A percentile compares a stretch with the other conserved stretches of the same genome.
phyloP scores from a whole-genome alignment of 2,797 vertebrate species.

The Cynopterus sphinx region DNA sequence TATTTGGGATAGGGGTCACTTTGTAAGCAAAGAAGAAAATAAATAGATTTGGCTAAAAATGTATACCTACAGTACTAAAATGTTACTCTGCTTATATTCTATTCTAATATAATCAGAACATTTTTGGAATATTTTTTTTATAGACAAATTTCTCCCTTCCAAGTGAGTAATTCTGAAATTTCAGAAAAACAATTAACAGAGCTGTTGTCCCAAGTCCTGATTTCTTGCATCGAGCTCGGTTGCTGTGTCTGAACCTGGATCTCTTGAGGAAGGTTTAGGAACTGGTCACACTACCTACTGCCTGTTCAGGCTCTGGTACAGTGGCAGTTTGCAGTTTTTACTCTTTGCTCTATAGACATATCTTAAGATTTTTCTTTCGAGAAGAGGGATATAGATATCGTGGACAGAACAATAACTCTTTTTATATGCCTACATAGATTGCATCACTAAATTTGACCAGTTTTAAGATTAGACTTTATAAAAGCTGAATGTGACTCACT shows the following conservation, averaged over 20 bases:
- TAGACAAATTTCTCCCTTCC: not conserved
- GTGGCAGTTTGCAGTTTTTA: not conserved
- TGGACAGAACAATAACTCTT: not conserved
- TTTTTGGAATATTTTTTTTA: not conserved
- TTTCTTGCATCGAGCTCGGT: not conserved
- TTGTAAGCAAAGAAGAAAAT: not conserved
- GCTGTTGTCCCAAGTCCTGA: not conserved
- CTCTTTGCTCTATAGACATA: not conserved
- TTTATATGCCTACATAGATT: not conserved
- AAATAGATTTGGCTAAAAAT: not conserved
- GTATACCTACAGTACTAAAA: not conserved
- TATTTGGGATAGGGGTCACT: not conserved
- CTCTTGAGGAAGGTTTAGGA: not conserved
- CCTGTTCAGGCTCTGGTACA: not conserved
- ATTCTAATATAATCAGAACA: not conserved
- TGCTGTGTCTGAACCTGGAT: not conserved
- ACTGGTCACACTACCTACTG: not conserved
- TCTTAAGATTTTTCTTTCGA: not conserved
- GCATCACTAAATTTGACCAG: not conserved
- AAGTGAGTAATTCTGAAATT: constrained; percentile 1
- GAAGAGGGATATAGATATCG: not conserved
- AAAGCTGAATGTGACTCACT: not conserved
- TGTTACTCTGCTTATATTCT: not conserved
- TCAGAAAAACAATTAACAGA: not conserved
- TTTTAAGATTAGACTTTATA: not conserved